Evolutionary conservation across 1,140 invertebrate genomes (phyloP).

Genomic region (Drosophila murphyi): DNA sequence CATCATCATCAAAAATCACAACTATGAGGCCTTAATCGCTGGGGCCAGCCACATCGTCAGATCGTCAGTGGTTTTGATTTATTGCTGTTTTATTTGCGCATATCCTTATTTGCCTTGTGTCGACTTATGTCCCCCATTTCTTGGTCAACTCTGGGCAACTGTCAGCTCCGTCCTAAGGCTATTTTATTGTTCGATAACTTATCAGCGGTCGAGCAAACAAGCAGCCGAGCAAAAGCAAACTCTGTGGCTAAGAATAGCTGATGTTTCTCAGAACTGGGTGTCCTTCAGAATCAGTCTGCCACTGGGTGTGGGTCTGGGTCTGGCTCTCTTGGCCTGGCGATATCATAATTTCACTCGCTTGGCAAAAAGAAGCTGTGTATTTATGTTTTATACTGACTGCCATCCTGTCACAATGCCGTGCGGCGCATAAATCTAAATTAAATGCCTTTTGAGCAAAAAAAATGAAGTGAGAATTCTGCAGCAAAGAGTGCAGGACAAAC

Average conservation of each 20-base stretch:
- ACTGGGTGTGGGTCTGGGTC: constrained; percentile 18
- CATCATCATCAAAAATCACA: constrained; percentile 53
- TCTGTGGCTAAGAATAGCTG: constrained; percentile 8
- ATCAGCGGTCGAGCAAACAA: constrained; percentile 66
- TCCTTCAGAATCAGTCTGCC: background rate
- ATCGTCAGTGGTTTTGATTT: constrained; percentile 82
- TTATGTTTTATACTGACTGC: constrained; percentile 54
- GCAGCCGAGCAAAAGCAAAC: constrained; percentile 37
- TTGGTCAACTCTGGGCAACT: constrained; percentile 25
- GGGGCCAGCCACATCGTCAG: constrained; percentile 71
- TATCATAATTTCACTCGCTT: constrained; percentile 70
- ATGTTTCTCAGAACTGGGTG: constrained; percentile 16
- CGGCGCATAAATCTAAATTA: constrained; percentile 81
- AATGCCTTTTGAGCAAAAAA: constrained; percentile 69
- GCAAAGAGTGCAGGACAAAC: background rate
- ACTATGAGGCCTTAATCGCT: constrained; percentile 73
- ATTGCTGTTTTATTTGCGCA: constrained; percentile 82
- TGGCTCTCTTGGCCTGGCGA: constrained; percentile 35
- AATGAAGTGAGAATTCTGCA: background rate
- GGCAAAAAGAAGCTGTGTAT: constrained; percentile 49
- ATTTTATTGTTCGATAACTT: constrained; percentile 81
- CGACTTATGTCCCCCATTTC: constrained; percentile 46
- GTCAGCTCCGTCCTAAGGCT: constrained; percentile 59
- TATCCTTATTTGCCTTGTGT: constrained; percentile 73
- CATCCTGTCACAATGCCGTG: constrained; percentile 69